Percentiles rank a stretch among this genome's conserved stretches.
Evolutionary conservation across 2,888 invertebrate species (phyloP).

Genomic region (Danaus chrysippus): DNA sequence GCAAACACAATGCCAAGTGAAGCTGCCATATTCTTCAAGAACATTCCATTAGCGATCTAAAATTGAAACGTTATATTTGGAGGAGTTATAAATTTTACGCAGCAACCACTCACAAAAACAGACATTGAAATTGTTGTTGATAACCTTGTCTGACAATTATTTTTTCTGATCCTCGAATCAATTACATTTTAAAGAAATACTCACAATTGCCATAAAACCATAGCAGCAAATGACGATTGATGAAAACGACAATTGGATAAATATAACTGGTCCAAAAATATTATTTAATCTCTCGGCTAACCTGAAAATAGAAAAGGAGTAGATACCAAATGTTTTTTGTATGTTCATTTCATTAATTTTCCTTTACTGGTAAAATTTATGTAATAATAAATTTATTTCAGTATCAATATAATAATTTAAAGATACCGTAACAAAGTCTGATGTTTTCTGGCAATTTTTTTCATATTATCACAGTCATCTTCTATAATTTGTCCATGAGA

Average conservation of each 20-base stretch:
- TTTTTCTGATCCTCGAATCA: no score
- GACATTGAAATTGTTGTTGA: no score
- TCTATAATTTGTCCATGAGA: conserved; percentile 9
- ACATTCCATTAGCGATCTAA: conserved; percentile 29
- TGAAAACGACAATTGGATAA: conserved; percentile 34
- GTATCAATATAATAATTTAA: not conserved
- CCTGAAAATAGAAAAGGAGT: conserved; percentile 24
- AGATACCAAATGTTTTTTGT: no score
- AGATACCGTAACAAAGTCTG: conserved; percentile 36
- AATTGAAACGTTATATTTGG: not conserved
- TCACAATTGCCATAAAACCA: conserved; percentile 36
- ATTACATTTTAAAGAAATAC: conserved; percentile 10
- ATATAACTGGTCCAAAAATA: conserved; percentile 34
- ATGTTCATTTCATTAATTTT: not conserved
- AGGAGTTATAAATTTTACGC: no score
- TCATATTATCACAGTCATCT: conserved; percentile 27
- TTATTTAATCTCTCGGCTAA: conserved; percentile 31
- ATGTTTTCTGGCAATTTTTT: conserved; percentile 31
- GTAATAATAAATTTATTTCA: not conserved
- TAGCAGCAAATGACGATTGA: conserved; percentile 38
- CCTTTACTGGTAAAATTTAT: not conserved
- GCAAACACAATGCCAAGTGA: conserved; percentile 28
- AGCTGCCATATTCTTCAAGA: conserved; percentile 23
- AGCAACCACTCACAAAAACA: no score
- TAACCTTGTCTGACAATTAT: no score